Conservation (phyloP, 30 jellyfish, hydroid and myxozoan species). For the Cassiopea andromeda region DNA sequence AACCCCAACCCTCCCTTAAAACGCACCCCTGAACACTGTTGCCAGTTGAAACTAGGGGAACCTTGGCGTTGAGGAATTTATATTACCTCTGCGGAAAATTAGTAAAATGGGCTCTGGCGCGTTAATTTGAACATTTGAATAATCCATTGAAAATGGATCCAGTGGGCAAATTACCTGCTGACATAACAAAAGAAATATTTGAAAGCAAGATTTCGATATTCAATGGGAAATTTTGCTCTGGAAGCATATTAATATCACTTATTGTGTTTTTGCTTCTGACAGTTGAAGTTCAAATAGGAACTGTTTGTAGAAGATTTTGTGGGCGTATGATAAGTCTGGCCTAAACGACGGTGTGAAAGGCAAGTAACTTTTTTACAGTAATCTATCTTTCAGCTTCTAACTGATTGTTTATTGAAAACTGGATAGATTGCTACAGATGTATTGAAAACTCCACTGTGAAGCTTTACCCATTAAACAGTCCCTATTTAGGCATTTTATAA, state of each 20-base stretch:
- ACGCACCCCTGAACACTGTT: too few species aligned
- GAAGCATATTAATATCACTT: not conserved
- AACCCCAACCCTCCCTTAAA: too few species aligned
- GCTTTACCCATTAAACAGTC: not conserved
- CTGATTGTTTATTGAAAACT: not conserved
- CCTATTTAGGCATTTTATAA: too few species aligned
- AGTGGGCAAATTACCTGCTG: slow-evolving; percentile 56
- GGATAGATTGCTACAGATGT: not conserved
- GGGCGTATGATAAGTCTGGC: not conserved
- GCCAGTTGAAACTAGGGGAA: too few species aligned
- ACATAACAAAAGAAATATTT: slow-evolving; percentile 46
- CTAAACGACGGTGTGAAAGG: not conserved
- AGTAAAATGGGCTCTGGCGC: slow-evolving; percentile 15
- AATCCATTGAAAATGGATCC: slow-evolving; percentile 38
- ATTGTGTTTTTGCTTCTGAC: slow-evolving; percentile 1
- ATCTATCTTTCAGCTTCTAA: not conserved
- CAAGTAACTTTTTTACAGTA: not conserved
- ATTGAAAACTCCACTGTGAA: not conserved
- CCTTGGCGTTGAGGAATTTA: too few species aligned
- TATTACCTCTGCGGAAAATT: slow-evolving; percentile 11
- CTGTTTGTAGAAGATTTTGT: not conserved
- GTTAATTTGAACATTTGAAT: slow-evolving; percentile 37
- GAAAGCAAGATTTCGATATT: slow-evolving; percentile 21
- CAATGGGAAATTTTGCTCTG: not conserved
- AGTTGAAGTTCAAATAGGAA: slow-evolving; percentile 10